Percentiles rank a stretch among this genome's conserved stretches.
phyloP scores from a whole-genome alignment of 2,113 vertebrate genomes.

The Malurus alboscapulatus region DNA sequence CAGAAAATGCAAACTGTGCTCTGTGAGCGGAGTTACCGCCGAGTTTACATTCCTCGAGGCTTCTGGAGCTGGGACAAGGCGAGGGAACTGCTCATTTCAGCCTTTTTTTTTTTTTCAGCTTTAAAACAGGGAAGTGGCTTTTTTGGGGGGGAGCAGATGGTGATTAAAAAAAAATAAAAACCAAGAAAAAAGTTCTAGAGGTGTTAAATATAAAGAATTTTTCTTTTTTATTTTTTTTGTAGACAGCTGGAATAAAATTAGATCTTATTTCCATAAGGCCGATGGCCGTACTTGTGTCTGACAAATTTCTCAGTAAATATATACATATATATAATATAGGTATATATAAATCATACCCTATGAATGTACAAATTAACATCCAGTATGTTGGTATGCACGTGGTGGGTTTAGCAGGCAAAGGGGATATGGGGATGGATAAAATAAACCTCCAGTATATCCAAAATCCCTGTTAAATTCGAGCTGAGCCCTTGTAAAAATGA shows the following conservation, averaged over 20 bases:
- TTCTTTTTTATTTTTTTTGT: not conserved
- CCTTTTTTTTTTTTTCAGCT: not conserved
- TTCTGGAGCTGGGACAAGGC: not conserved
- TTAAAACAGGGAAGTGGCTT: slow-evolving; percentile 5
- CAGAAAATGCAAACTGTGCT: not conserved
- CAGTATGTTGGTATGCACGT: not conserved
- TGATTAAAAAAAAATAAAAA: not conserved
- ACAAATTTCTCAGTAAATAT: not conserved
- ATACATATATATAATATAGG: not conserved
- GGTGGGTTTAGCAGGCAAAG: not conserved
- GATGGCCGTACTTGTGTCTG: not conserved
- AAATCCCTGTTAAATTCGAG: slow-evolving; percentile 36
- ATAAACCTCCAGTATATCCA: not conserved
- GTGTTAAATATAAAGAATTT: not conserved
- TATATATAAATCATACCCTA: not conserved
- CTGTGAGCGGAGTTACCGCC: not conserved
- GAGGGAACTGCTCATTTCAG: not conserved
- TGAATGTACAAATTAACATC: not conserved
- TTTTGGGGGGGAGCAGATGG: not conserved
- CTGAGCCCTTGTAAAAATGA: slow-evolving; percentile 17
- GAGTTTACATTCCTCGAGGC: not conserved
- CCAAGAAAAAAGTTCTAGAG: not conserved
- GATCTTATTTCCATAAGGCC: not conserved
- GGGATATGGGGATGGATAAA: not conserved
- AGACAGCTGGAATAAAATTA: slow-evolving; percentile 3